Base-by-base conservation (phyloP, 2,113 vertebrate genomes). In the Pelvicachromis taeniatus region DNA sequence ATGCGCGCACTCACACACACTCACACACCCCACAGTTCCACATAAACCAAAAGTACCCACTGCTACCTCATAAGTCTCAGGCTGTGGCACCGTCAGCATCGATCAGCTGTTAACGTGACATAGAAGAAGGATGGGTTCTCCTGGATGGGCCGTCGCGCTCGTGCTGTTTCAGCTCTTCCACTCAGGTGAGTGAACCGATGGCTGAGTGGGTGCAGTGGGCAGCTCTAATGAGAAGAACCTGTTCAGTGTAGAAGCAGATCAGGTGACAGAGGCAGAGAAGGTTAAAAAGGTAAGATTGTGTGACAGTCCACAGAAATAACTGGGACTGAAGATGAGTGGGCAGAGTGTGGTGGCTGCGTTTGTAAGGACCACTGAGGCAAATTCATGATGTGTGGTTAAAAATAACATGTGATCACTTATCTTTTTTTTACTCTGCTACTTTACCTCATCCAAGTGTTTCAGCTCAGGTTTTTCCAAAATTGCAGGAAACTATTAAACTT, bases 111-210 rank as follows among this genome's bases (percentile, higher is more conserved):
- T 26, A 35, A 10, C 35, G 16, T 9, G 42, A 56, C 54, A 29
- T 26, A 45, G 7, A 6, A 81, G 16, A 84, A 92, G 81, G 89
- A 95, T 95, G 94, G 48, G 14, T 35, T 31, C 35, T 5, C 56
- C 58, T 56, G 81, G 78, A 73, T 38, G 89, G 87, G 29, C 80
- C 19, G 26, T 88, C 40, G 52, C 29, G 1, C 70, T 92, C 3
- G 53, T 93, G 82, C 86, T 94, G 84, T 17, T 82, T 13, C 21
- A 23, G 55, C 79, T 93, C 52, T 35, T 92, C 11, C 35, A 77
- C 77, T 86, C 91, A 87, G 92, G 94, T 95, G 89, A 93, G 94
- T 93, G 85, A 81, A 59, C 56, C 29, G 35, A 82, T 73, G 40
- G 12, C 9, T n/a, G 7, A 11, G 11, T 75, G n/a, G 40, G 35